These are phyloP conservation scores for Microctonus brassicae DNA, from an alignment of 2,888 invertebrate species.

Conservation along the genomic window DNA sequence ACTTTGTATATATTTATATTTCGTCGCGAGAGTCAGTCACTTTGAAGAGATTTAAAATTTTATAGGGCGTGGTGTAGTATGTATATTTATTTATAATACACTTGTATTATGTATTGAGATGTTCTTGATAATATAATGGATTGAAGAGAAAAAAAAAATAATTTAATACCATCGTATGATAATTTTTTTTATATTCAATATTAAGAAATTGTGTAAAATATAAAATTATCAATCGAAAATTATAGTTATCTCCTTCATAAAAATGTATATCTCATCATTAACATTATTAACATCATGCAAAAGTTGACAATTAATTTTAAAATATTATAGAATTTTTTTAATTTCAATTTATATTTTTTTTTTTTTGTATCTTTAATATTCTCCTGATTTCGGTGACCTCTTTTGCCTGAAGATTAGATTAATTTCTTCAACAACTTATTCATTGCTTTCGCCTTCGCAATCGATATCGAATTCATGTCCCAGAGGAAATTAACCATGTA, in stretches of 20 bases:
- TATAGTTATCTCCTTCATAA: too few relatives aligned
- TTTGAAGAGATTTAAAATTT: background rate
- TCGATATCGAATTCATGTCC: conserved; percentile 20
- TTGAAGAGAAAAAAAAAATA: background rate
- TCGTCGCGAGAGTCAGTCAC: background rate
- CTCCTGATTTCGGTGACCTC: background rate
- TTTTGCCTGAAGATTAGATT: background rate
- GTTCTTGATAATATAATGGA: background rate
- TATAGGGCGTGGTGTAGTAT: background rate
- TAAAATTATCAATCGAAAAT: too few relatives aligned
- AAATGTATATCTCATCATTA: too few relatives aligned
- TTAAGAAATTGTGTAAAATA: too few relatives aligned
- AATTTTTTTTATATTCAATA: too few relatives aligned
- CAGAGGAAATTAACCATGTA: background rate
- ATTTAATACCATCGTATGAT: too few relatives aligned
- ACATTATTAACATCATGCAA: too few relatives aligned
- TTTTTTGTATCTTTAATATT: background rate
- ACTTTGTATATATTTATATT: too few relatives aligned
- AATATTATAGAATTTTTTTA: too few relatives aligned
- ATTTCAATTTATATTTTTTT: conserved; percentile 7
- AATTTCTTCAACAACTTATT: background rate
- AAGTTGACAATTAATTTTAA: too few relatives aligned
- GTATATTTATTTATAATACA: too few relatives aligned
- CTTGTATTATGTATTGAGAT: background rate
- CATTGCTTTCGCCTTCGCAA: background rate